A percentile compares a stretch with the other conserved stretches of the same genome.
phyloP scores from a whole-genome alignment of 64 coral and sea anemone genomes.

The Hydrozoanthus tunicans region DNA sequence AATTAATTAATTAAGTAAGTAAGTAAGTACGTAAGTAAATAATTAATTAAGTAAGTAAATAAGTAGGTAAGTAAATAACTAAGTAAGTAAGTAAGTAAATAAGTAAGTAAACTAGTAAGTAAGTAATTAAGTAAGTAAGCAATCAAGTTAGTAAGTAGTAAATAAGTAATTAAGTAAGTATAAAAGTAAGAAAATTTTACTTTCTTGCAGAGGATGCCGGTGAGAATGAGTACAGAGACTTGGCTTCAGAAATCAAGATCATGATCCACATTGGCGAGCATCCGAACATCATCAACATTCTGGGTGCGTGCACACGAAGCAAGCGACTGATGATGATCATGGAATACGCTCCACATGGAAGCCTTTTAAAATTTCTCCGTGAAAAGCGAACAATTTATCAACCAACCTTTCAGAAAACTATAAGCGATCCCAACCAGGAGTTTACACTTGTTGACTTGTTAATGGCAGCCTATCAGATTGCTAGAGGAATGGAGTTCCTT shows the following conservation, averaged over 20 bases:
- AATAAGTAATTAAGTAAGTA: too few relatives aligned
- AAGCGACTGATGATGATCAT: conserved; percentile 69
- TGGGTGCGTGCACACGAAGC: conserved; percentile 73
- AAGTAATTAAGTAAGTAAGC: too few relatives aligned
- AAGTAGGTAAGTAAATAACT: too few relatives aligned
- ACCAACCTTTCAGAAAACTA: conserved; percentile 65
- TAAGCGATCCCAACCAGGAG: conserved; percentile 57
- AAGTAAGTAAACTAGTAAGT: too few relatives aligned
- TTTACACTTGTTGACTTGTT: conserved; percentile 71
- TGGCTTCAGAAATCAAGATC: conserved; percentile 58
- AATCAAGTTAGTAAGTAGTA: too few relatives aligned
- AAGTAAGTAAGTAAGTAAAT: too few relatives aligned
- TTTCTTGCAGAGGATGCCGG: conserved; percentile 48
- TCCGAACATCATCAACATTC: conserved; percentile 71
- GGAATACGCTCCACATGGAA: conserved; percentile 80
- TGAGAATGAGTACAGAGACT: conserved; percentile 66
- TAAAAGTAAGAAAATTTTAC: neutral
- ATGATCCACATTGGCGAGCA: neutral
- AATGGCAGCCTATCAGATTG: conserved; percentile 69
- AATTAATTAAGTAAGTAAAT: too few relatives aligned
- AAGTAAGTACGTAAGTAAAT: too few relatives aligned
- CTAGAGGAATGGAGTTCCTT: conserved; percentile 89
- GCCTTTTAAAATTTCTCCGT: conserved; percentile 40
- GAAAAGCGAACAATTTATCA: conserved; percentile 71
- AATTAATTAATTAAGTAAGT: too few relatives aligned